Evolutionary conservation across 2,797 vertebrate genomes (phyloP).

Genomic region (Phaenicophaeus curvirostris): DNA sequence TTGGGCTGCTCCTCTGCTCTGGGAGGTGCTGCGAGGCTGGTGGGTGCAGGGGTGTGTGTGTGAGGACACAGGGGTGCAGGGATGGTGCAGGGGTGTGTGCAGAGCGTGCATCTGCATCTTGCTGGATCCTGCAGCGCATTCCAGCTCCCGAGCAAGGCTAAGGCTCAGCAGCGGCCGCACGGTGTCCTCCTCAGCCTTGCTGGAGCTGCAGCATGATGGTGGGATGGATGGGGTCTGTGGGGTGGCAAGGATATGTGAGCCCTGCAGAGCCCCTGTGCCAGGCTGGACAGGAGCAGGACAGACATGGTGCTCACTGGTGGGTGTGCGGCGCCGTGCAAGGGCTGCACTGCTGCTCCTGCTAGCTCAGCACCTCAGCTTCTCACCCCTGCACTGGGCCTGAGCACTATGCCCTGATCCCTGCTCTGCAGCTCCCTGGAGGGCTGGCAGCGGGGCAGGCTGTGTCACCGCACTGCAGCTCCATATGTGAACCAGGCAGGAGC

Average conservation of each 20-base stretch:
- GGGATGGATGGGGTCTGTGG: background rate
- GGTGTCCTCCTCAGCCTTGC: background rate
- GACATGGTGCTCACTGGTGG: rapidly evolving
- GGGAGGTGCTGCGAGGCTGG: background rate
- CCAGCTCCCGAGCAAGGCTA: background rate
- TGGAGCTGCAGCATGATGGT: background rate
- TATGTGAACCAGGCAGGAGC: background rate
- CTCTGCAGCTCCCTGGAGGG: rapidly evolving
- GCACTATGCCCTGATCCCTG: background rate
- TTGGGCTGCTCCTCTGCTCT: too few species aligned
- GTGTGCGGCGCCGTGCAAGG: background rate
- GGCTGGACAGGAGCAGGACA: background rate
- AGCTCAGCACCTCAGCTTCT: background rate
- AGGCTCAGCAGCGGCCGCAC: background rate
- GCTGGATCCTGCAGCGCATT: background rate
- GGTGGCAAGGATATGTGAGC: background rate
- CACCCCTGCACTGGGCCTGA: background rate
- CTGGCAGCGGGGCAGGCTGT: background rate
- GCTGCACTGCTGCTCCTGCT: background rate
- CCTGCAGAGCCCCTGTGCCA: background rate
- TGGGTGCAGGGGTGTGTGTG: too few species aligned
- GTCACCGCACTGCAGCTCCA: rapidly evolving
- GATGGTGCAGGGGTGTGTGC: background rate
- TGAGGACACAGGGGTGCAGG: too few species aligned
- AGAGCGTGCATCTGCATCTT: rapidly evolving